phyloP scores from a whole-genome alignment of 2,888 invertebrate species.

The Dolichopus griseipennis region DNA sequence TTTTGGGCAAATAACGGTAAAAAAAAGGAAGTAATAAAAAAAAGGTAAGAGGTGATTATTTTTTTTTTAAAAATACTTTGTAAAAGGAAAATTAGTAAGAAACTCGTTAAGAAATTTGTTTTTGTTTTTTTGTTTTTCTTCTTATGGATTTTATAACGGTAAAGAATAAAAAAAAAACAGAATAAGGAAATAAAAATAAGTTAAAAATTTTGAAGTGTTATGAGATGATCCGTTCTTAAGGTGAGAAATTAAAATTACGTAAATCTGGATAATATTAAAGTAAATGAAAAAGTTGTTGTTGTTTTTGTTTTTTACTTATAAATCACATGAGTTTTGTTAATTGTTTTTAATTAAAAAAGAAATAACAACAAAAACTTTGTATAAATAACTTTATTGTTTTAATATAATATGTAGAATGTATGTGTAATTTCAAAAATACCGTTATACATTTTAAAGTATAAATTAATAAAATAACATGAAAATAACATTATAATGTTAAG shows the following conservation, averaged over 20 bases:
- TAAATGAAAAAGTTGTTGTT: neutral
- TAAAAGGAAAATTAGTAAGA: neutral
- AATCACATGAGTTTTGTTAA: slow-evolving; percentile 1
- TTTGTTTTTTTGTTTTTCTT: neutral
- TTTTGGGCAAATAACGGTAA: neutral
- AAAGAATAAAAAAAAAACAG: no score
- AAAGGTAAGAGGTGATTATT: neutral
- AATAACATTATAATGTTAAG: no score
- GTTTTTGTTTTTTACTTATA: neutral
- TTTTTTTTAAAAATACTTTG: neutral
- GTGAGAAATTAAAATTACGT: neutral
- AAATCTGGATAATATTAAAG: neutral
- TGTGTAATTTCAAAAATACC: no score
- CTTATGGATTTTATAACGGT: no score
- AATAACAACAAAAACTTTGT: neutral
- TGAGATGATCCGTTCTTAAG: neutral
- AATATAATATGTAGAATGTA: no score
- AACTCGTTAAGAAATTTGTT: neutral
- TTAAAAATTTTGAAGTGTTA: neutral
- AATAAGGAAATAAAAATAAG: neutral
- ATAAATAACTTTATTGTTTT: no score
- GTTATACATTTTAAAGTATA: no score
- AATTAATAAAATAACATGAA: no score
- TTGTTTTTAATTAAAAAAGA: neutral
- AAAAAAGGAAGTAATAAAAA: slow-evolving; percentile 5